Conservation (phyloP, 2,888 invertebrate species). For the Leucophora obtusa region DNA sequence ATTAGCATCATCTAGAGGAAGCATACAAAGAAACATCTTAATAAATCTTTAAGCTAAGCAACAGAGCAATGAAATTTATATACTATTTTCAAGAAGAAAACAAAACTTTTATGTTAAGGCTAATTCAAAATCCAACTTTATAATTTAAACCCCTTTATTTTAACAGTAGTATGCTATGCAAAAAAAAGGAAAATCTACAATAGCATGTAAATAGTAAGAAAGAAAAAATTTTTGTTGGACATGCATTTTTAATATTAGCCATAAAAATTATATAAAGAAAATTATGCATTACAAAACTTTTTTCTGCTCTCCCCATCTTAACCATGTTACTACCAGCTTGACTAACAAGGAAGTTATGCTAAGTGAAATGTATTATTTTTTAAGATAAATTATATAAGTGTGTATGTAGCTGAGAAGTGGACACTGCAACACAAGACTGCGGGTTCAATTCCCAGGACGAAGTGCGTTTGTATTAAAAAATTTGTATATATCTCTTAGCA, state of each 20-base stretch:
- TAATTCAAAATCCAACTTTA: constrained; percentile 1
- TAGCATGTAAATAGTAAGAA: background rate
- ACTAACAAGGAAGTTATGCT: background rate
- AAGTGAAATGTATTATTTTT: background rate
- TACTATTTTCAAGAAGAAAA: background rate
- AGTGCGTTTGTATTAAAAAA: too few species aligned
- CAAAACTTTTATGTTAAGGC: background rate
- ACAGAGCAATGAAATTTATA: constrained; percentile 1
- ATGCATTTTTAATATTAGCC: constrained; percentile 27
- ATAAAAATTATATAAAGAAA: constrained; percentile 20
- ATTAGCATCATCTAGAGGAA: constrained; percentile 2
- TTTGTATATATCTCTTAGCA: background rate
- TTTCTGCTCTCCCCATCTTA: background rate
- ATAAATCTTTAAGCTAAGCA: constrained; percentile 27
- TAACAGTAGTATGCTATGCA: background rate
- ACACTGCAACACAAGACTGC: too few species aligned
- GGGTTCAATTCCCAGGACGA: too few species aligned
- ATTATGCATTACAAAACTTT: constrained; percentile 25
- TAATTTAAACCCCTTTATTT: background rate
- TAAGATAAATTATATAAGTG: too few species aligned
- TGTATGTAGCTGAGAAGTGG: too few species aligned
- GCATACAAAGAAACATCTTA: background rate
- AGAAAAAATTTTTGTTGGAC: background rate
- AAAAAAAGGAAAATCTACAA: background rate
- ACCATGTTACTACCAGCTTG: background rate